Evolutionary conservation across 2,888 invertebrate genomes (phyloP), one percentile per base, ranked within the genome.

Genomic region (Cryptosula pallasiana): DNA sequence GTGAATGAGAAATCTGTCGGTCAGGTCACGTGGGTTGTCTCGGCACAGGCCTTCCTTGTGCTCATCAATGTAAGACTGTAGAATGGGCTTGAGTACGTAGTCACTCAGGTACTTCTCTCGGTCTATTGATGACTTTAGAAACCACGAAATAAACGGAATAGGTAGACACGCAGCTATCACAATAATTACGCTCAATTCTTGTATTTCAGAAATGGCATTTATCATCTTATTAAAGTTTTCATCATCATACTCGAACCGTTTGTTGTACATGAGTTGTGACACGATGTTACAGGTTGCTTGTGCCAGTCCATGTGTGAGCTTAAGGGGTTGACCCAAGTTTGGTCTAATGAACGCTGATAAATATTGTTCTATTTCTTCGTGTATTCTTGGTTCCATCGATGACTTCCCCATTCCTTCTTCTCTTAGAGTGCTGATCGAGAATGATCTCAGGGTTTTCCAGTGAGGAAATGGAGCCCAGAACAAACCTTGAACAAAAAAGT

Each of bases 381-480:
- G 5, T 1, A 70, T 9, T 32, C 36, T n/a, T 2, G 55, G 45
- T 45, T 70, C 70, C 25, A 70, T 9, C 3, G 36, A 5, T n/a
- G 55, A 2, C 45, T 70, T 70, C 27, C 70, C 70, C 70, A 70
- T 70, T 23, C 70, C 70, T 5, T 70, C 45, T 23, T 70, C 70
- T 36, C 70, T 36, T 29, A 70, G n/a, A 16, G 55, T n/a, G 5
- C 23, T 36, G 27, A 70, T n/a, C 3, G 35, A 2, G 35, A 70
- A 70, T 2, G 36, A 54, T 3, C 70, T 2, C 70, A 54, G 45
- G 3, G 9, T 32, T 45, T 70, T 70, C 70, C 70, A 70, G 3
- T 35, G 70, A 35, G 70, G 70, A 36, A 5, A 70, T 36, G 70
- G 63, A 29, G 63, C 63, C 63, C 63, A 63, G 32, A 63, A 63